phyloP scores from a whole-genome alignment of 1,140 invertebrate genomes.

The Pseudomyrmex flavicornis region DNA sequence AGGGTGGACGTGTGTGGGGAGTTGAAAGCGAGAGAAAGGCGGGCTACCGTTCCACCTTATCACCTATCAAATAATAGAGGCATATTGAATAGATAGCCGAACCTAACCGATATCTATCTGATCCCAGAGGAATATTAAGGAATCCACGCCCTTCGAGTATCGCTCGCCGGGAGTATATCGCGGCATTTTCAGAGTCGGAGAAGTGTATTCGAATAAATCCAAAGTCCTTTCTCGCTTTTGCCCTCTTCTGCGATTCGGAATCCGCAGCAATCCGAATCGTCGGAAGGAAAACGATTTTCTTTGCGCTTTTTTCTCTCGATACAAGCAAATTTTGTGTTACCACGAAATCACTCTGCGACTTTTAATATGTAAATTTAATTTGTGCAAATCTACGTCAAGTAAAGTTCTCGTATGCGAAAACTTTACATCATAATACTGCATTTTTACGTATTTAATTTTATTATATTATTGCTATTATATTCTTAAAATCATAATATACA shows the following conservation, averaged over 20 bases:
- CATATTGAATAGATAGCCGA: conserved; percentile 80
- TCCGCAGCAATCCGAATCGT: conserved; percentile 9
- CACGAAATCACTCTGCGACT: conserved; percentile 65
- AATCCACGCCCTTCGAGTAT: conserved; percentile 67
- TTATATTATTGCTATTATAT: neutral
- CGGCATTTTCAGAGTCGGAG: conserved; percentile 17
- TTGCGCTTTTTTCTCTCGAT: conserved; percentile 34
- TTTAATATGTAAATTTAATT: neutral
- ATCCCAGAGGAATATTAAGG: conserved; percentile 77
- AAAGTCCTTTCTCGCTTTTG: conserved; percentile 69
- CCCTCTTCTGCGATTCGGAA: neutral
- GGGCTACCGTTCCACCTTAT: conserved; percentile 75
- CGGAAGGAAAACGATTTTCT: conserved; percentile 33
- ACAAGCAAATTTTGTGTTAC: conserved; percentile 70
- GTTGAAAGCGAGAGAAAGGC: conserved; percentile 43
- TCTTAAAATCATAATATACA: neutral
- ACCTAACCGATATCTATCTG: conserved; percentile 77
- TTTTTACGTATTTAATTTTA: neutral
- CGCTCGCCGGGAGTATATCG: conserved; percentile 21
- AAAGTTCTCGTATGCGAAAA: neutral
- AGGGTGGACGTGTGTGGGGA: conserved; percentile 27
- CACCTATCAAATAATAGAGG: conserved; percentile 79
- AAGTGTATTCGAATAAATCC: conserved; percentile 73
- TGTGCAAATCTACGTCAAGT: neutral
- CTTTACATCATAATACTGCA: neutral